These are phyloP conservation scores for Potamilus streckersoni DNA, from an alignment of 1,140 invertebrate genomes.

Conservation along the genomic window DNA sequence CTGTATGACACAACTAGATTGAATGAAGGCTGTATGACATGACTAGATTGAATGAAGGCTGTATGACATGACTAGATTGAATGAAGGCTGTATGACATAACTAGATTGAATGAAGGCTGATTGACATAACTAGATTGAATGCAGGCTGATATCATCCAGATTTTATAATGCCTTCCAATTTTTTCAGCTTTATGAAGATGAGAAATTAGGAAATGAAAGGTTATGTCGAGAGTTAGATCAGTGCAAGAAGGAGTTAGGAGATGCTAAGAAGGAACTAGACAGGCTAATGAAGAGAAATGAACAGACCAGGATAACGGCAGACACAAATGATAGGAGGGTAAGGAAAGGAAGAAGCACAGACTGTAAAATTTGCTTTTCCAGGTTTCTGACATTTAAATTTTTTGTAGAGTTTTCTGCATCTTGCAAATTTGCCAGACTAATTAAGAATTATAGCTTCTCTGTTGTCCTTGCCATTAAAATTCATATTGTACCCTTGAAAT, in stretches of 20 bases:
- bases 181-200: constrained; percentile 32
- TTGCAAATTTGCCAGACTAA: neutral
- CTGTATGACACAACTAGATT: no score
- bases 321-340: constrained; percentile 33
- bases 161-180: no score
- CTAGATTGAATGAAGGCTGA: no score
- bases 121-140: no score
- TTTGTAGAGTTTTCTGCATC: neutral
- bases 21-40: no score
- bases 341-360: neutral
- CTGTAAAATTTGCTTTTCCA: neutral
- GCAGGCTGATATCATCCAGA: no score
- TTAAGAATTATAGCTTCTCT: no score
- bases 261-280: constrained; percentile 27
- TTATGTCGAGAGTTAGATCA: constrained; percentile 30
- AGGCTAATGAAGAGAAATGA: constrained; percentile 31
- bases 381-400: neutral
- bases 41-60: no score
- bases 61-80: no score
- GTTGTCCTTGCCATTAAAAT: no score
- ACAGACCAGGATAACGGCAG: constrained; percentile 11
- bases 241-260: constrained; percentile 27
- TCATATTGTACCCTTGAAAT: no score
- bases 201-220: constrained; percentile 25
- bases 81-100: no score